These are phyloP conservation scores for Gonioctena quinquepunctata DNA, from an alignment of 1,140 invertebrate species.

Conservation along the genomic window DNA sequence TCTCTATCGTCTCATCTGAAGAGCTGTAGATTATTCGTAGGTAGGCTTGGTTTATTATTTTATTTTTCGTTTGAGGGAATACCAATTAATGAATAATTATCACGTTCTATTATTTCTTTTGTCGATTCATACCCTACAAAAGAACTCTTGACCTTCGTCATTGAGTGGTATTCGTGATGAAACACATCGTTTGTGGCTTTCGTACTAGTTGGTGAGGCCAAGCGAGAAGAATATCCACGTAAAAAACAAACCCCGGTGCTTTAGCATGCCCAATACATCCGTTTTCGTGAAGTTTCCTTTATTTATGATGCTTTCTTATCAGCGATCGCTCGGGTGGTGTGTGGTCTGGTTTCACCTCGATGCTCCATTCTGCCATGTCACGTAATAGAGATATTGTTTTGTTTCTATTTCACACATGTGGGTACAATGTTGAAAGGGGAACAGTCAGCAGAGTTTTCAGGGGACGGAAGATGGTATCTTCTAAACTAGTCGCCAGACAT, in stretches of 20 bases:
- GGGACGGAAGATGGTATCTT: too few species aligned
- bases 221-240: neutral
- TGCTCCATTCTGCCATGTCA: constrained; percentile 2
- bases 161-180: neutral
- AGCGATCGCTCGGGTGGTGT: neutral
- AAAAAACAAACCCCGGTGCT: constrained; percentile 3
- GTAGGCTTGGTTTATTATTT: neutral
- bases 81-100: too few species aligned
- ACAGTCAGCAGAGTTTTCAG: too few species aligned
- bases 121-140: too few species aligned
- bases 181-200: neutral
- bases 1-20: neutral
- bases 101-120: too few species aligned
- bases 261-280: constrained; percentile 9
- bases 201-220: neutral
- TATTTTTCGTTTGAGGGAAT: too few species aligned
- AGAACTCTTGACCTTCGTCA: too few species aligned
- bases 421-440: too few species aligned
- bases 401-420: neutral
- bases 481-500: too few species aligned
- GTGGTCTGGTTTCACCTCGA: constrained; percentile 1
- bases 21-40: neutral
- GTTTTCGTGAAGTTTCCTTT: constrained; percentile 14
- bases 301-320: constrained; percentile 3
- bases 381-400: constrained; percentile 8